A percentile compares a stretch with the other conserved stretches of the same genome.
Conservation (phyloP, 2,797 vertebrate genomes). For the Etheostoma nigrum region DNA sequence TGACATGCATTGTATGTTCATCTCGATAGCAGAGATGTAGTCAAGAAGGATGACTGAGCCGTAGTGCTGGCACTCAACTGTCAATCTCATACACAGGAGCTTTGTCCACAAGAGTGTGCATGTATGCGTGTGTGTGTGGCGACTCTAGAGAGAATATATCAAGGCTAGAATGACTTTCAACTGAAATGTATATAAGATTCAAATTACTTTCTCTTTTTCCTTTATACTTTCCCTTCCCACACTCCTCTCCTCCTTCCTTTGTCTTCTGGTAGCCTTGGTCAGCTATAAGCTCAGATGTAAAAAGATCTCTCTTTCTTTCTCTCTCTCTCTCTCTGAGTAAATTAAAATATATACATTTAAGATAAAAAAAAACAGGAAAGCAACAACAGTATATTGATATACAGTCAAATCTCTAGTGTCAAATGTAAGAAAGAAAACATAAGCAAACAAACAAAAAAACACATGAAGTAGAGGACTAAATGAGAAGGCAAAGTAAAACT, state of each 20-base stretch:
- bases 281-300: constrained; percentile 76
- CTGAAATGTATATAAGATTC: constrained; percentile 88
- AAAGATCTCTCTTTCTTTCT: constrained; percentile 47
- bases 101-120: constrained; percentile 56
- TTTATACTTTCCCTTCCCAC: constrained; percentile 60
- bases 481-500: too few species aligned
- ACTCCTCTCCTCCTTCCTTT: constrained; percentile 61
- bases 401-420: too few species aligned
- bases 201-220: constrained; percentile 78
- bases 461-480: too few species aligned
- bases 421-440: too few species aligned
- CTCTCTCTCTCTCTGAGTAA: background rate
- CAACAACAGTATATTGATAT: too few species aligned
- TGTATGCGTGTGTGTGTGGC: constrained; percentile 14
- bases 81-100: constrained; percentile 77
- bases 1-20: constrained; percentile 69
- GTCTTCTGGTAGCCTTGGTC: constrained; percentile 80
- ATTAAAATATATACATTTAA: too few species aligned
- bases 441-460: too few species aligned
- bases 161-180: constrained; percentile 86
- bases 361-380: too few species aligned
- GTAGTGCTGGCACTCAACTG: constrained; percentile 75
- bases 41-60: constrained; percentile 77
- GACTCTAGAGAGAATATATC: constrained; percentile 81
- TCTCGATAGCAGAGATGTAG: constrained; percentile 67